Evolutionary conservation across 2,888 invertebrate genomes (phyloP).

Genomic region (Hydraecia micacea): DNA sequence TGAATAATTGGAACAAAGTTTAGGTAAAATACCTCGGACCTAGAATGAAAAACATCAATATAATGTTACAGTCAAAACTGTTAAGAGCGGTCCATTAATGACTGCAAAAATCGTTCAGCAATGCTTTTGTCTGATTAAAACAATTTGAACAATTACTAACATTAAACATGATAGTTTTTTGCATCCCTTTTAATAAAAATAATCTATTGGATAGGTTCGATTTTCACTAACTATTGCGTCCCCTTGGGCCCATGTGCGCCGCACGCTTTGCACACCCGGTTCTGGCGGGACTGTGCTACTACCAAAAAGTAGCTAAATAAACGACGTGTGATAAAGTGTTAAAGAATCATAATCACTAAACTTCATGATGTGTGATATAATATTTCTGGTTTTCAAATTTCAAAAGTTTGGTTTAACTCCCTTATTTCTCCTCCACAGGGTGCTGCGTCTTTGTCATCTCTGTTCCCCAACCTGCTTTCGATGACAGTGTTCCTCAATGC

Average conservation of each 20-base stretch:
- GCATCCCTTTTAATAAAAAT: neutral
- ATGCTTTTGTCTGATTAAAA: neutral
- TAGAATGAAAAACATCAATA: neutral
- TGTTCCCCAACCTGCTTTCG: conserved; percentile 39
- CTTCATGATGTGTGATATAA: neutral
- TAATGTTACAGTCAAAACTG: neutral
- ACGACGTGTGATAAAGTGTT: neutral
- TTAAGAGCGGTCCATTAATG: too few relatives aligned
- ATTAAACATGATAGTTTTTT: neutral
- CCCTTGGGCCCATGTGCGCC: neutral
- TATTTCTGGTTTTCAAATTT: neutral
- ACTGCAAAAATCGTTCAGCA: neutral
- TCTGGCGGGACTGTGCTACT: too few relatives aligned
- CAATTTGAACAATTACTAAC: neutral
- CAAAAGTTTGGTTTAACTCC: neutral
- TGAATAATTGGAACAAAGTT: neutral
- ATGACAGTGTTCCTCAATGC: conserved; percentile 62
- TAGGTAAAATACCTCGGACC: neutral
- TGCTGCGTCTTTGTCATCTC: conserved; percentile 17
- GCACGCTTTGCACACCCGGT: too few relatives aligned
- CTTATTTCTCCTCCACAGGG: conserved; percentile 52
- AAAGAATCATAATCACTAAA: neutral
- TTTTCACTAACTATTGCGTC: neutral
- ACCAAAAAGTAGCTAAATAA: neutral
- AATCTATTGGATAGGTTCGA: neutral